These are phyloP conservation scores for Phaedon cochleariae DNA, from an alignment of 2,888 invertebrate species.

Conservation along the genomic window DNA sequence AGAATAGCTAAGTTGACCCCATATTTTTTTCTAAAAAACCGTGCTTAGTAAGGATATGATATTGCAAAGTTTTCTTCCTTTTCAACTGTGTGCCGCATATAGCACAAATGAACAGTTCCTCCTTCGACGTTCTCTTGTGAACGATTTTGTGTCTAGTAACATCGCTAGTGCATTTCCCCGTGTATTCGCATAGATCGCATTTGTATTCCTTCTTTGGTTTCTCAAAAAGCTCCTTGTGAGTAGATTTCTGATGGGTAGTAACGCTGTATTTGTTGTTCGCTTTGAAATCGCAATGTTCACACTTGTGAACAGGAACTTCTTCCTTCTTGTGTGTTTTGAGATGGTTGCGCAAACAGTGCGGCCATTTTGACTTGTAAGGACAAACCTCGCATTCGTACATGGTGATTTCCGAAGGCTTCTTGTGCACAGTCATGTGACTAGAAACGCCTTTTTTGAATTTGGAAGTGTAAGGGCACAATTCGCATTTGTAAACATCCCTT, in stretches of 20 bases:
- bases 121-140: neutral
- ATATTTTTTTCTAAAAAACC: neutral
- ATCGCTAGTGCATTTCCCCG: neutral
- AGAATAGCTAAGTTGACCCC: no score
- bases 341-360: constrained; percentile 13
- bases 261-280: constrained; percentile 17
- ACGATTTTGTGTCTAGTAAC: neutral
- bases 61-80: neutral
- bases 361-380: constrained; percentile 11
- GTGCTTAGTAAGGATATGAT: neutral
- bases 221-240: neutral
- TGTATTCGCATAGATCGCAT: constrained; percentile 1
- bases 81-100: neutral
- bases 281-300: constrained; percentile 9
- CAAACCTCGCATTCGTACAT: constrained; percentile 16
- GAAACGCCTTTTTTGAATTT: neutral
- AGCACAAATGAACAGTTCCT: neutral
- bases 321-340: constrained; percentile 9
- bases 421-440: neutral
- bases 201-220: neutral
- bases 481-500: neutral
- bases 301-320: neutral
- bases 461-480: constrained; percentile 11
- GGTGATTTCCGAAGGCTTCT: constrained; percentile 3
- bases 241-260: constrained; percentile 1